A percentile compares a stretch with the other conserved stretches of the same genome.
Conservation (phyloP, 2,113 vertebrate genomes). For the Gallinago jamesoni region DNA sequence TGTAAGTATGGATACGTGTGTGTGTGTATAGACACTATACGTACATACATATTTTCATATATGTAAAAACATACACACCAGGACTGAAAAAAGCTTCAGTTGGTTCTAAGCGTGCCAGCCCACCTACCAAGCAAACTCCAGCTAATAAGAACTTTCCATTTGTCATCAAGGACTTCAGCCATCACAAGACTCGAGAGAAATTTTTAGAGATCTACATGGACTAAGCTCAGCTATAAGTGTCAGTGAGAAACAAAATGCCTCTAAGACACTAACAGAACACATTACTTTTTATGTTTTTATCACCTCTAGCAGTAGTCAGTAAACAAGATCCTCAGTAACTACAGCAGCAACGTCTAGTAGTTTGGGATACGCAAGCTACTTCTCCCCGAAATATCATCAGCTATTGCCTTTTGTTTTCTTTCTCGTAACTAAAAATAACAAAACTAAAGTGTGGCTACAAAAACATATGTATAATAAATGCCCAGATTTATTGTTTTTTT, state of each 20-base stretch:
- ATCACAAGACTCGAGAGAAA: not conserved
- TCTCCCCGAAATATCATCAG: not conserved
- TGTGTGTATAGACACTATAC: rapidly evolving
- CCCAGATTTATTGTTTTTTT: no score
- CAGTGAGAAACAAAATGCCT: not conserved
- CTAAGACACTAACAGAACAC: not conserved
- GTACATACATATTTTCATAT: rapidly evolving
- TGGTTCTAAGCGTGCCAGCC: not conserved
- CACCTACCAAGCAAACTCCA: not conserved
- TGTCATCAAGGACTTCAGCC: not conserved
- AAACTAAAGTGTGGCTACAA: not conserved
- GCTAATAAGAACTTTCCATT: not conserved
- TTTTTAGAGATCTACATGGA: not conserved
- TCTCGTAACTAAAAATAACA: not conserved
- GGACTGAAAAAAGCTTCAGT: not conserved
- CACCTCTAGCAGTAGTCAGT: not conserved
- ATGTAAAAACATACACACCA: not conserved
- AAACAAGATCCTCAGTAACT: not conserved
- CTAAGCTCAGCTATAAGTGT: not conserved
- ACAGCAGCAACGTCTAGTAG: not conserved
- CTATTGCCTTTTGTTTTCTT: not conserved
- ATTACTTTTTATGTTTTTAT: not conserved
- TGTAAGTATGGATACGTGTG: rapidly evolving
- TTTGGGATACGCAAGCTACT: not conserved
- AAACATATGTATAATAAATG: rapidly evolving